Percentiles rank a stretch among this genome's conserved stretches.
Evolutionary conservation across 2,888 invertebrate species (phyloP).

Genomic region (Platycnemis pennipes): DNA sequence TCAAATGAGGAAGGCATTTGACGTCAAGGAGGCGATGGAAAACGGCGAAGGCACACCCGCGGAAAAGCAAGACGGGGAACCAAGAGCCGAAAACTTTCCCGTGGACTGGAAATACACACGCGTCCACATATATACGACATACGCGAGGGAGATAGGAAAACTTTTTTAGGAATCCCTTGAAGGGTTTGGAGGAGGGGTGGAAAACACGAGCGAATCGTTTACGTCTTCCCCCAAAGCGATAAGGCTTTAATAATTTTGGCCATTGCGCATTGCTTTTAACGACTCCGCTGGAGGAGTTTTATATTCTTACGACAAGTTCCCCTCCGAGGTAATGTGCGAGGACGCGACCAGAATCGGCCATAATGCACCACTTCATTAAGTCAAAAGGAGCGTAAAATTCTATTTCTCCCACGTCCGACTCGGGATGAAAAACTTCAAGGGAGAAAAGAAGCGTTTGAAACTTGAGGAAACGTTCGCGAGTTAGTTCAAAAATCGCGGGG

Average conservation of each 20-base stretch:
- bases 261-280: conserved; percentile 1
- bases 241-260: conserved; percentile 18
- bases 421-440: neutral
- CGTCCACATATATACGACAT: neutral
- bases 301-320: neutral
- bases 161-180: neutral
- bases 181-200: neutral
- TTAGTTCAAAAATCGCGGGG: neutral
- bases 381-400: conserved; percentile 18
- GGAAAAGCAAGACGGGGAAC: neutral
- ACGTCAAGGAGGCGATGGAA: neutral
- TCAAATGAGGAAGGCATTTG: neutral
- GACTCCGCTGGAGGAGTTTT: neutral
- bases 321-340: neutral
- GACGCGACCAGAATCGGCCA: neutral
- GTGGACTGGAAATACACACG: neutral
- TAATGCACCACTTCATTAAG: conserved; percentile 18
- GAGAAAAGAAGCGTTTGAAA: too few species aligned
- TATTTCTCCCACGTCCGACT: neutral
- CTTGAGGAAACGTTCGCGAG: neutral
- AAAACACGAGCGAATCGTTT: neutral
- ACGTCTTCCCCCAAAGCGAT: conserved; percentile 2
- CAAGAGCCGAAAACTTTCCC: neutral
- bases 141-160: neutral
- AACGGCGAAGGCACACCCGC: neutral